Evolutionary conservation across 2,888 invertebrate species (phyloP).

Genomic region (Salpingus planirostris): DNA sequence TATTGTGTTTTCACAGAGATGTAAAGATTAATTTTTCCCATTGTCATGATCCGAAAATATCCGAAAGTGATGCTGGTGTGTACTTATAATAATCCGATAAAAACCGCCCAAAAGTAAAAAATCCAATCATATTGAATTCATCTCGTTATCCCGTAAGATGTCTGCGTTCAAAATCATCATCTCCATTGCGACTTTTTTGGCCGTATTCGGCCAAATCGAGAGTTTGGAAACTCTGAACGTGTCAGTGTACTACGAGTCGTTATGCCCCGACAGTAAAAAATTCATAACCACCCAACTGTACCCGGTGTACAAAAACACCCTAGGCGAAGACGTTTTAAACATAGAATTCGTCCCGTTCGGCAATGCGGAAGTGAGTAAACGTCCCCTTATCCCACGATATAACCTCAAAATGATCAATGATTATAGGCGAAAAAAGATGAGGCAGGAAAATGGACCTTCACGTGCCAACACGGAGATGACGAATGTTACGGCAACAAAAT

Average conservation of each 20-base stretch:
- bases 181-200: too few species aligned
- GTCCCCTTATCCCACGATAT: background rate
- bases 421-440: background rate
- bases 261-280: slow-evolving; percentile 46
- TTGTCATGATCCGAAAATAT: too few species aligned
- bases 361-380: slow-evolving; percentile 20
- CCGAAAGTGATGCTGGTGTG: too few species aligned
- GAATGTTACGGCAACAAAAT: slow-evolving; percentile 56
- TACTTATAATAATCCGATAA: too few species aligned
- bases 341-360: slow-evolving; percentile 25
- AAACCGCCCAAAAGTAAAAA: too few species aligned
- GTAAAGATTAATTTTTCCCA: too few species aligned
- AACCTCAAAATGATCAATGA: background rate
- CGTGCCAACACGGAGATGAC: slow-evolving; percentile 54
- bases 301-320: slow-evolving; percentile 33
- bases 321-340: slow-evolving; percentile 17
- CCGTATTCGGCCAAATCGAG: too few species aligned
- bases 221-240: slow-evolving; percentile 38
- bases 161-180: too few species aligned
- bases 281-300: slow-evolving; percentile 43
- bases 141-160: too few species aligned
- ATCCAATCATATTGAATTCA: too few species aligned
- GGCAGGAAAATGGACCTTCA: slow-evolving; percentile 14
- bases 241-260: slow-evolving; percentile 47
- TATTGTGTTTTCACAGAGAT: too few species aligned